Base-by-base conservation (phyloP, 1,140 invertebrate species). In the Conopomorpha cramerella region DNA sequence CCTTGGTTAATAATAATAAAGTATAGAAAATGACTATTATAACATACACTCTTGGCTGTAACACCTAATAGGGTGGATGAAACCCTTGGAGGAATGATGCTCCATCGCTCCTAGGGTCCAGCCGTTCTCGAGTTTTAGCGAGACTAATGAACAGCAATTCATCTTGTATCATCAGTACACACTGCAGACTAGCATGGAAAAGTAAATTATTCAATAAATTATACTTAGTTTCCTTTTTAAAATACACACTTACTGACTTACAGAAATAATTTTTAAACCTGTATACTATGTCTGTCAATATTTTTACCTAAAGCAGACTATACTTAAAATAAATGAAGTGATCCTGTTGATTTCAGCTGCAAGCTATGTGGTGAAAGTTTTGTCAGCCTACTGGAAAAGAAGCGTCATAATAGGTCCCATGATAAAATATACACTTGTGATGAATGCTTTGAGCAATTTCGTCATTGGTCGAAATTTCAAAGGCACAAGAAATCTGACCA, bases 391-490 rank as follows among this genome's bases (percentile, higher is more conserved):
- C 45, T 50, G 39, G 60, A 72, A 2, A 72, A 66, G 39, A 76
- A 64, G 34, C 72, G 60, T 39, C 79, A 81, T 39, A 60, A 72
- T 49, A 60, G 60, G 45, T 59, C n/a, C n/a, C n/a, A 49, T 23
- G 78, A 81, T 37, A 79, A 73, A 56, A 62, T 34, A 4, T 78
- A 77, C 37, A 51, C 28, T 6, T 81, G 79, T 57, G 39, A 48
- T 13, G 45, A 65, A 10, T 81, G 79, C 55, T 30, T 43, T 17
- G 23, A 48, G 17, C 46, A 45, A 38, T 79, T 76, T 43, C 44
- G 54, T 42, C 43, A 48, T 16, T 81, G 74, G 76, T 63, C 64
- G 11, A 53, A 59, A 38, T 58, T 66, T 36, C 48, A 65, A 26
- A 53, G 61, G 42, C 79, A 81, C 42, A 70, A 51, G 42, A 77